Base-by-base conservation (phyloP, 1,140 invertebrate species). In the Polyergus mexicanus region DNA sequence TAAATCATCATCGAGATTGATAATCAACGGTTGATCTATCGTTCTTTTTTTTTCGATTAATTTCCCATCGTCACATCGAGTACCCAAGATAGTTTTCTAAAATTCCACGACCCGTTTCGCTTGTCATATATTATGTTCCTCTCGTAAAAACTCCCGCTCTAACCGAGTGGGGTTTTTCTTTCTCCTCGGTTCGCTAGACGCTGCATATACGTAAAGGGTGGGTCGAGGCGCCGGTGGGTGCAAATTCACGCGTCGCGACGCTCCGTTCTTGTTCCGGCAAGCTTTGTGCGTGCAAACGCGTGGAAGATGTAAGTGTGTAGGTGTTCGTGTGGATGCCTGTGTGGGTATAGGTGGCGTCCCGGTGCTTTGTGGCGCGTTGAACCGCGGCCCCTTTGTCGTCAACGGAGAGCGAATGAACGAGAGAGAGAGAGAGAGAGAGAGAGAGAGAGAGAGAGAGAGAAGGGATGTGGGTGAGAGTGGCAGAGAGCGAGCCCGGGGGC, bases 311-410 rank as follows among this genome's bases (percentile, higher is more conserved):
- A 84, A 54, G 54, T 28, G 56, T 38, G 77, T 41, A 63, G 28
- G 69, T 35, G 71, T 58, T 16, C 47, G 47, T 35, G 60, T 51
- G 16, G 47, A 1, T 51, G 19, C 19, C 47, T 51, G 68, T 65
- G 72, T 58, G 86, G 86, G 90, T 54, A 77, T 87, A 91, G 90
- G 92, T 92, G 93, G 91, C 91, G 92, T 94, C 92, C 92, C 92
- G 92, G 90, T 91, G 94, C 94, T 94, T 95, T 95, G 94, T 94
- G 94, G 92, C 93, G 94, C 94, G 94, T 94, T 93, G 92, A 94
- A 94, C 92, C 93, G 92, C 93, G 93, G 91, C 89, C 93, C 92
- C 93, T 95, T 94, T 94, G 92, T 95, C 93, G 92, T 89, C 89
- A 87, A 41, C 77, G 75, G 63, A 54, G 86, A 85, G 47, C 44